Percentiles rank a stretch among this genome's conserved stretches.
These are phyloP conservation scores for Stercorarius parasiticus DNA, from an alignment of 2,113 vertebrate species.

Conservation along the genomic window DNA sequence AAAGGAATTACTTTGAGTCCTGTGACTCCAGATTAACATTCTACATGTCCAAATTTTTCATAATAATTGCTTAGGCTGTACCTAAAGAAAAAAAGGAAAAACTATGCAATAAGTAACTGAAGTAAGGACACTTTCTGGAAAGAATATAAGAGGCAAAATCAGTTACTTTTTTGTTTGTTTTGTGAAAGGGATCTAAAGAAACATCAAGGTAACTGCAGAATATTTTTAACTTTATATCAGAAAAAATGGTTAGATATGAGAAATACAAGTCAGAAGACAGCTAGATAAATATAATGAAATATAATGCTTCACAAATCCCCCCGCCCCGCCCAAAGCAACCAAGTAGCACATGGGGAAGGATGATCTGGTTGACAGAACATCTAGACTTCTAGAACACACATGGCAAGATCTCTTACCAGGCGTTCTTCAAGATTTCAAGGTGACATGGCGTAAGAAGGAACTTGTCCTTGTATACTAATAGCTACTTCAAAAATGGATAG, in stretches of 20 bases:
- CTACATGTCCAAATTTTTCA: neutral
- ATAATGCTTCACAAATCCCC: neutral
- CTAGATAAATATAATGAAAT: neutral
- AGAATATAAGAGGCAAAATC: neutral
- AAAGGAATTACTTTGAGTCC: neutral
- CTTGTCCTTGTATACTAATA: neutral
- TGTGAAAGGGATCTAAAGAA: neutral
- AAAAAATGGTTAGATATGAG: neutral
- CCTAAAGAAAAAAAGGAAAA: neutral
- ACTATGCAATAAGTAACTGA: neutral
- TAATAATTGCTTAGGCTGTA: neutral
- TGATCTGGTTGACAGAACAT: neutral
- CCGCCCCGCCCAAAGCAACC: neutral
- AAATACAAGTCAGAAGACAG: neutral
- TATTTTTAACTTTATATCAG: neutral
- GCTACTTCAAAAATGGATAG: neutral
- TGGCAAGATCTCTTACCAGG: neutral
- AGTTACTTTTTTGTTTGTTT: neutral
- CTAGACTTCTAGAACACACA: neutral
- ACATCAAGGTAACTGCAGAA: neutral
- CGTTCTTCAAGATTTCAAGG: neutral
- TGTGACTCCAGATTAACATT: neutral
- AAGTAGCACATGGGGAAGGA: neutral
- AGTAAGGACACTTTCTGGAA: neutral
- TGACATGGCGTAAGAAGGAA: neutral